Evolutionary conservation across 2,797 vertebrate species (phyloP).

Genomic region (Enteromius afrohamiltoni): DNA sequence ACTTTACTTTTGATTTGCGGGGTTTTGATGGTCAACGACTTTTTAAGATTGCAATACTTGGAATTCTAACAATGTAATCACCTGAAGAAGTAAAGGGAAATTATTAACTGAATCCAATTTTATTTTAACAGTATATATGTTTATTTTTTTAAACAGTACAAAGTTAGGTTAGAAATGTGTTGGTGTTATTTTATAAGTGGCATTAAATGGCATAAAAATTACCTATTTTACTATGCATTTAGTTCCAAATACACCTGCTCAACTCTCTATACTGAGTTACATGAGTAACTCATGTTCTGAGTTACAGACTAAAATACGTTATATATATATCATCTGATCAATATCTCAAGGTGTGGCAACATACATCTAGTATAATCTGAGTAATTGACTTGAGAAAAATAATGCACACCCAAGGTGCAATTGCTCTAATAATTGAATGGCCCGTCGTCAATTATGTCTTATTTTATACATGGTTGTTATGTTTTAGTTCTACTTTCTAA

Average conservation of each 20-base stretch:
- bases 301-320: not conserved
- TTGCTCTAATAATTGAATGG: no score
- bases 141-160: not conserved
- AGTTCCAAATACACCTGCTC: not conserved
- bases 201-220: no score
- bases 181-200: not conserved
- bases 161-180: not conserved
- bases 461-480: not conserved
- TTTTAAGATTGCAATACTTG: not conserved
- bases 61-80: not conserved
- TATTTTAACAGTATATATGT: not conserved
- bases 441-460: no score
- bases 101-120: no score
- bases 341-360: no score
- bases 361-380: no score
- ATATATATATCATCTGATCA: not conserved
- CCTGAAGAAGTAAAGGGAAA: no score
- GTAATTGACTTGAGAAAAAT: no score
- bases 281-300: no score
- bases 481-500: not conserved
- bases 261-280: not conserved
- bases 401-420: no score
- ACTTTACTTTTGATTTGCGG: not conserved
- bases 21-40: not conserved
- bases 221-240: no score